These are phyloP conservation scores for Aotus griseimembra DNA, from an alignment of 2,797 vertebrate genomes.

Conservation along the genomic window DNA sequence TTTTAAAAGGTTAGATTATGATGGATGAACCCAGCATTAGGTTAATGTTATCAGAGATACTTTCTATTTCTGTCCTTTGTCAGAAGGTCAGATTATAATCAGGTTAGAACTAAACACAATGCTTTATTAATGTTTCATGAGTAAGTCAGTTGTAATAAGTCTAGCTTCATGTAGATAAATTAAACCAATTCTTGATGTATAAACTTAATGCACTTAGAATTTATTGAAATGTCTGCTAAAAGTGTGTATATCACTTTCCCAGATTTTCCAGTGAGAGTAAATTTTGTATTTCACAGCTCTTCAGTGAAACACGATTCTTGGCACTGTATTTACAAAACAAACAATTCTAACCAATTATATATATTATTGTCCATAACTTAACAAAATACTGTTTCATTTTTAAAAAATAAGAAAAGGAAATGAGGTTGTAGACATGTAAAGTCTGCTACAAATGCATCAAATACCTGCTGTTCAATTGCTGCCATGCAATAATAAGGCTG, in stretches of 20 bases:
- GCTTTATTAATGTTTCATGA: slow-evolving; percentile 93
- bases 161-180: slow-evolving; percentile 80
- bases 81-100: slow-evolving; percentile 91
- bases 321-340: background rate
- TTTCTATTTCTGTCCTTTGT: slow-evolving; percentile 89
- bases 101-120: slow-evolving; percentile 90
- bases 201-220: slow-evolving; percentile 68
- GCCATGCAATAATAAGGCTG: background rate
- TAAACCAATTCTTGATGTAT: slow-evolving; percentile 75
- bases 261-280: slow-evolving; percentile 60
- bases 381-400: slow-evolving; percentile 9
- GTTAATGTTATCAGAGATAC: slow-evolving; percentile 91
- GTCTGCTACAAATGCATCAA: background rate
- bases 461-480: background rate
- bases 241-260: slow-evolving; percentile 59
- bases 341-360: background rate
- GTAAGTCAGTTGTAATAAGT: slow-evolving; percentile 85
- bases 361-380: background rate
- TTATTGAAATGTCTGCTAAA: slow-evolving; percentile 66
- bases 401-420: slow-evolving; percentile 20
- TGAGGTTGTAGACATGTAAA: background rate
- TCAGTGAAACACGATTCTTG: slow-evolving; percentile 11
- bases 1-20: slow-evolving; percentile 86
- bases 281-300: slow-evolving; percentile 70
- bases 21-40: slow-evolving; percentile 92